Evolutionary conservation across 2,113 vertebrate genomes (phyloP), one percentile per base, ranked within the genome.

Genomic region (Cyprinodon tularosa): DNA sequence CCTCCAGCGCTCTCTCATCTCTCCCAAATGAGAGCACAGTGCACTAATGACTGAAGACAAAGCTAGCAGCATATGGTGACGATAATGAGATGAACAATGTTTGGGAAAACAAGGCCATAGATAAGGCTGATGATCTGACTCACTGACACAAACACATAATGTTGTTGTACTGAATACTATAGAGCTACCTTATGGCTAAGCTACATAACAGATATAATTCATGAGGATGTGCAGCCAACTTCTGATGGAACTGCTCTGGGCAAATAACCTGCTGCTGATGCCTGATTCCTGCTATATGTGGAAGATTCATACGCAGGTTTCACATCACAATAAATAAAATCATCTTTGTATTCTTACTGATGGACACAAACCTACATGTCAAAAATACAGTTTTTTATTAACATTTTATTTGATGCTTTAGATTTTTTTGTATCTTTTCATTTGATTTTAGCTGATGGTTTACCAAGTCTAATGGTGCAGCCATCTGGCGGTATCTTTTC

Each of bases 71-170:
- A 92, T 91, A 90, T 91, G 91, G 87, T 70, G 86, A 90, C 64
- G 84, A 84, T 89, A 90, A 92, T 89, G 86, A 89, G 86, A 86
- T 82, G 74, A 88, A 80, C 85, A 78, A 71, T 88, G 89, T 92
- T 92, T 83, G 78, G 42, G 80, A 76, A 90, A 91, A 91, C 80
- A 84, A 85, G 78, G 75, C 82, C 66, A 67, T 85, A 81, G 84
- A 84, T 81, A 77, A 82, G 75, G 61, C 64, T 75, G 80, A 72
- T 69, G 71, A 84, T 76, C 40, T 82, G 87, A 84, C 82, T 79
- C 38, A 3, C 66, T 71, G 76, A 63, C 71, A 66, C 74, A 76
- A 76, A 66, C 71, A 50, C 62, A 66, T 64, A 63, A 63, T 39
- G 60, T 36, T 69, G 73, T 67, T 62, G 60, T 38, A 69, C 29